Base-by-base conservation (phyloP, 2,888 invertebrate genomes). In the Agonum fuliginosum region DNA sequence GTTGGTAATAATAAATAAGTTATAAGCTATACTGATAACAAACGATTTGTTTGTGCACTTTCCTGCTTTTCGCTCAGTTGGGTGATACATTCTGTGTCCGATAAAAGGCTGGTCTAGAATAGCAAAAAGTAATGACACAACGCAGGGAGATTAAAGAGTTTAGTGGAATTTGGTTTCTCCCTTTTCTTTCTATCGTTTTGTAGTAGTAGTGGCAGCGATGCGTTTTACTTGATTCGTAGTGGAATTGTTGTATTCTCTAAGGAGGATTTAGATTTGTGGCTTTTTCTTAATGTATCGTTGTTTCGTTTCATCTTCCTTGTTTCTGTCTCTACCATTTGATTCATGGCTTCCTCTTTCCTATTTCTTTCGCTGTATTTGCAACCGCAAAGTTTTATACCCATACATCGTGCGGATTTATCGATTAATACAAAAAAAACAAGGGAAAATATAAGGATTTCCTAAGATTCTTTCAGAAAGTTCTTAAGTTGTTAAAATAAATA, bases 111-210 rank as follows among this genome's bases (percentile, higher is more conserved):
- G 51, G 10, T 8, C 34, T 54, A 72, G 72, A 54, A 72, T 54
- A 54, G 72, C 19, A 72, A 72, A 72, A 72, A 46, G 72, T 72
- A 72, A 72, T 72, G 72, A 72, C 72, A 54, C 72, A 54, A 72
- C 51, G 54, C 54, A 10, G 34, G 34, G 72, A 72, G 72, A 72
- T 72, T 72, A 72, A 72, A 54, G 72, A 72, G 54, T 72, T 72
- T 72, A 48, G 72, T 72, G 72, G 72, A 72, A 72, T 72, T 72
- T 72, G 17, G 37, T 51, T 72, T 72, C 48, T 70, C 30, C 30
- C 20, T 69, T 46, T 46, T 70, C 30, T 69, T 69, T 46, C 51
- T 67, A 67, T 67, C 67, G 67, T 70, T 70, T 46, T 70, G 70
- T 70, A 70, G 70, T 70, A 27, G 70, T 30, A 70, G 70, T 70